Conservation (phyloP, 2,888 invertebrate genomes). For the Himalopsyche anomala region DNA sequence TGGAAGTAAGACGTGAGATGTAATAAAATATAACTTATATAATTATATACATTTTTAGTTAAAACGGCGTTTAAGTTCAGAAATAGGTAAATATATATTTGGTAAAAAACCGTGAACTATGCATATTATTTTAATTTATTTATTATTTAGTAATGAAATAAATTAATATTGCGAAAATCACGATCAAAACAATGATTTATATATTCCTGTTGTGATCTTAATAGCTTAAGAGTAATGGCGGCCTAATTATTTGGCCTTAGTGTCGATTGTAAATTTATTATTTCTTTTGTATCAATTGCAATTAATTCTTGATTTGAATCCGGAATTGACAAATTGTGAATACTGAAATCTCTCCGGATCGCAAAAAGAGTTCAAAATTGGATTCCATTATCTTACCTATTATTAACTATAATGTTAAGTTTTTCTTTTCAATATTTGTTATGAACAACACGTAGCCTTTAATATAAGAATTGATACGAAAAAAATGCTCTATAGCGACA, state of each 20-base stretch:
- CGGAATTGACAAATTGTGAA: no score
- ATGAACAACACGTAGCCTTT: no score
- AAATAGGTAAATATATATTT: not conserved
- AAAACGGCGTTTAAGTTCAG: not conserved
- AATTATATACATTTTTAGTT: not conserved
- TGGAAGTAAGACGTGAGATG: no score
- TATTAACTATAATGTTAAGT: no score
- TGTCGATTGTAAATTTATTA: not conserved
- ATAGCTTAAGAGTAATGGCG: not conserved
- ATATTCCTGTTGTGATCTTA: not conserved
- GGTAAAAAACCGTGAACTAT: not conserved
- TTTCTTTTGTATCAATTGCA: not conserved
- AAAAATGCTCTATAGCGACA: no score
- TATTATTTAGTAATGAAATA: not conserved
- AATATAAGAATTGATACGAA: no score
- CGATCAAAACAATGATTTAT: not conserved
- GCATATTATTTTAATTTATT: not conserved
- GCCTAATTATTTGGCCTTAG: constrained; percentile 6
- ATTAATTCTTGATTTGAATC: no score
- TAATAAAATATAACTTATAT: not conserved
- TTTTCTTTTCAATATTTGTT: no score
- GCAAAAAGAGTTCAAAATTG: no score
- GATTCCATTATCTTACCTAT: no score
- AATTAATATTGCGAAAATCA: not conserved
- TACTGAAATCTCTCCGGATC: no score